A percentile compares a stretch with the other conserved stretches of the same genome.
Conservation (phyloP, 2,888 invertebrate species). For the Caenorhabditis doughertyi region DNA sequence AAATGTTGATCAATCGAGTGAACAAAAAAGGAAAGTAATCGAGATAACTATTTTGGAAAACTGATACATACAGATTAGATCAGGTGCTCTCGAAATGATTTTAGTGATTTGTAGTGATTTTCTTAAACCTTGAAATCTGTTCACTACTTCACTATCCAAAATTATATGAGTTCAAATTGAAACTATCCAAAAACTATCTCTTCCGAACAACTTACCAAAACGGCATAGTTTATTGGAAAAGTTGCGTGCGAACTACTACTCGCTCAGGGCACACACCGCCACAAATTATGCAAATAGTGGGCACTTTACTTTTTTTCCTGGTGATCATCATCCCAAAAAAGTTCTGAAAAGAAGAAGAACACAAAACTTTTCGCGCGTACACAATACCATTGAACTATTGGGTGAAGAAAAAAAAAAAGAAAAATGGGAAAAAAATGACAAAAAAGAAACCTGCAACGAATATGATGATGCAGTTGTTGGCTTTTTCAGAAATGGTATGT, state of each 20-base stretch:
- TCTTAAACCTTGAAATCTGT: no score
- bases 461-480: neutral
- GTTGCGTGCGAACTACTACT: slow-evolving; percentile 27
- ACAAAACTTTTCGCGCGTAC: neutral
- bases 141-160: no score
- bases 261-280: slow-evolving; percentile 9
- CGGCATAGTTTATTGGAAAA: slow-evolving; percentile 6
- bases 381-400: slow-evolving; percentile 8
- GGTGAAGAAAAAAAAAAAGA: neutral
- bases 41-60: no score
- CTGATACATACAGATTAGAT: no score
- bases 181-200: neutral
- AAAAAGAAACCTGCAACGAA: slow-evolving; percentile 9
- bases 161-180: neutral
- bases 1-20: no score
- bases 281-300: slow-evolving; percentile 61
- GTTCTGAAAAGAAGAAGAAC: slow-evolving; percentile 15
- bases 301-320: slow-evolving; percentile 57
- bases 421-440: slow-evolving; percentile 1
- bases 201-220: slow-evolving; percentile 5
- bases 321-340: slow-evolving; percentile 35
- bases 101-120: no score
- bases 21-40: no score
- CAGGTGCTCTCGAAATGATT: no score
- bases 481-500: slow-evolving; percentile 13